A percentile compares a stretch with the other conserved stretches of the same genome.
These are phyloP conservation scores for Pangasius sanitwongsei DNA, from an alignment of 2,797 vertebrate genomes.

Conservation along the genomic window DNA sequence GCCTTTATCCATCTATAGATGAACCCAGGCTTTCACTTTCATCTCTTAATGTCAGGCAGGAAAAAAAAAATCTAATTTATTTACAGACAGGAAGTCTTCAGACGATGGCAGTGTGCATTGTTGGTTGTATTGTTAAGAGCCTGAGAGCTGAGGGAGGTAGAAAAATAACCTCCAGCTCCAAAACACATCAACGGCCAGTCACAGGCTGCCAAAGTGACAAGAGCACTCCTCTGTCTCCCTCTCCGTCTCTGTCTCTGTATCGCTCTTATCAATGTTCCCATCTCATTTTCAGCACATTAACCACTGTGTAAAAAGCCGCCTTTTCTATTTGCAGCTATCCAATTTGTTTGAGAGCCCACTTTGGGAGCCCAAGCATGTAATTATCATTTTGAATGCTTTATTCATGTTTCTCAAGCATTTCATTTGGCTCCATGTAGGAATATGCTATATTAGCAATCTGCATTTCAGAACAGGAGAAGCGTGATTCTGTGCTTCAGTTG, in stretches of 20 bases:
- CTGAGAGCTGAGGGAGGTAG: slow-evolving; percentile 19
- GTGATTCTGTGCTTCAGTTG: background rate
- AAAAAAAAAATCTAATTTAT: background rate
- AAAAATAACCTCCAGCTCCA: slow-evolving; percentile 47
- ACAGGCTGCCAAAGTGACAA: background rate
- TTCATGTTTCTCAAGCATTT: background rate
- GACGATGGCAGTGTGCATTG: slow-evolving; percentile 27
- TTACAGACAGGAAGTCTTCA: slow-evolving; percentile 40
- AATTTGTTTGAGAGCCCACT: background rate
- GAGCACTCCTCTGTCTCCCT: background rate
- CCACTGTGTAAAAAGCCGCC: background rate
- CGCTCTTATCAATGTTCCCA: background rate
- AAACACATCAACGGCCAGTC: slow-evolving; percentile 23
- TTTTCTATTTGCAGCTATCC: background rate
- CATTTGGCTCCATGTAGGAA: background rate
- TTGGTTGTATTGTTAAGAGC: slow-evolving; percentile 25
- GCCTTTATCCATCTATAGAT: background rate
- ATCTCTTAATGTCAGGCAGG: background rate
- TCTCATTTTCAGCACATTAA: background rate
- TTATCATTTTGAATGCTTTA: slow-evolving; percentile 7
- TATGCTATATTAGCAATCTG: background rate
- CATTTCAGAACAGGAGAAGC: background rate
- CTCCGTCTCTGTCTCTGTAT: background rate
- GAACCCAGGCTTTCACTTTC: background rate
- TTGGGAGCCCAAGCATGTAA: background rate